phyloP scores from a whole-genome alignment of 2,797 vertebrate species.

The Gymnopithys bicolor region DNA sequence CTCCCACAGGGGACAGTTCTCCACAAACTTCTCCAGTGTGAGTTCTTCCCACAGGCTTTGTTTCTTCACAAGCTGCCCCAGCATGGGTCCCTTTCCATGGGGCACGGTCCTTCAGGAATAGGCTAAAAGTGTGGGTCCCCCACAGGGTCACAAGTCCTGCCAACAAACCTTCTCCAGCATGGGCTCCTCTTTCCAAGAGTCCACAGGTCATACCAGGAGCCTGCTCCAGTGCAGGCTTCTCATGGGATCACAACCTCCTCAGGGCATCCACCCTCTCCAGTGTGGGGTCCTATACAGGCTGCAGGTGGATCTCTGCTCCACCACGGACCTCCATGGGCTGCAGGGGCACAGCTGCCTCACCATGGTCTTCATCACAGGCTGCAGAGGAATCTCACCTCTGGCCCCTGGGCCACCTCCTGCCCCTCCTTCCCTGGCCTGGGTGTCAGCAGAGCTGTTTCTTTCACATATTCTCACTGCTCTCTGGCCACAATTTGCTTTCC shows the following conservation, averaged over 20 bases:
- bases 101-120: background rate
- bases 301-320: background rate
- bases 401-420: background rate
- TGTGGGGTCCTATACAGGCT: background rate
- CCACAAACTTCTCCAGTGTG: background rate
- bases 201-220: background rate
- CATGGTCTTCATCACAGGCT: background rate
- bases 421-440: background rate
- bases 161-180: background rate
- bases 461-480: background rate
- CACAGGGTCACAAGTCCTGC: background rate
- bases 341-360: background rate
- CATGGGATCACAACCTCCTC: background rate
- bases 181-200: background rate
- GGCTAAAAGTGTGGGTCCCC: background rate
- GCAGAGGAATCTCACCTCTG: background rate
- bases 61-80: background rate
- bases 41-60: background rate
- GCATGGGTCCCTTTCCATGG: no score
- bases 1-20: background rate
- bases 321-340: background rate
- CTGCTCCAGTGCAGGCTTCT: background rate
- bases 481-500: background rate
- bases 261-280: background rate
- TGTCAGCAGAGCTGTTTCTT: background rate